A percentile compares a stretch with the other conserved stretches of the same genome.
Evolutionary conservation across 2,113 vertebrate species (phyloP).

Genomic region (Elanus axillaris): DNA sequence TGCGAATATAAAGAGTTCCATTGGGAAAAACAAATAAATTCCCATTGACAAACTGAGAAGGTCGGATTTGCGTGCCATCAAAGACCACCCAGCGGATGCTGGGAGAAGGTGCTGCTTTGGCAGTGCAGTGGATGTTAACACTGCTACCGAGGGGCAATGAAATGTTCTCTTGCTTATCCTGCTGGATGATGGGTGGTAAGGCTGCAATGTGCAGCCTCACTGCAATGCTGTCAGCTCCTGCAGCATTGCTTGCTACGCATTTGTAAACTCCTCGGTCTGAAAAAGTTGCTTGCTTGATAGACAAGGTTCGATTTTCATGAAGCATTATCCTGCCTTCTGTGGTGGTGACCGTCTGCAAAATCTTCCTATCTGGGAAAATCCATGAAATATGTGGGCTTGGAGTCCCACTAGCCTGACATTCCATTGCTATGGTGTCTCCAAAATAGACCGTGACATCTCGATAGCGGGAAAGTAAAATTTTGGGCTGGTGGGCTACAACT

Average conservation of each 20-base stretch:
- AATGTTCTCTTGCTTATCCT: constrained; percentile 76
- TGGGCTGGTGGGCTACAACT: constrained; percentile 77
- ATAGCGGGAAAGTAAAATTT: constrained; percentile 73
- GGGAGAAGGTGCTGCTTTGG: constrained; percentile 77
- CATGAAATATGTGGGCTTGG: constrained; percentile 83
- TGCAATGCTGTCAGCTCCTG: constrained; percentile 79
- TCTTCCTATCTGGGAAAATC: constrained; percentile 81
- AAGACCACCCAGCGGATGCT: constrained; percentile 80
- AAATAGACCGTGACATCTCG: constrained; percentile 78
- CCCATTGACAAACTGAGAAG: constrained; percentile 78
- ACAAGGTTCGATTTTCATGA: constrained; percentile 76
- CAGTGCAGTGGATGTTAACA: constrained; percentile 80
- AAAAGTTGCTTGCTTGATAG: constrained; percentile 73
- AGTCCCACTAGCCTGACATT: constrained; percentile 79
- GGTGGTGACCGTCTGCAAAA: constrained; percentile 46
- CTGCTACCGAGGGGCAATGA: constrained; percentile 73
- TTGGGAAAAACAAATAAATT: constrained; percentile 86
- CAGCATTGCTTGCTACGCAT: constrained; percentile 84
- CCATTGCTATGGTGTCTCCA: constrained; percentile 76
- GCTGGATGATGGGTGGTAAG: constrained; percentile 80
- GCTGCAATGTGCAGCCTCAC: constrained; percentile 80
- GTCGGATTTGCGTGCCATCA: constrained; percentile 75
- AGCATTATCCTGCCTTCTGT: constrained; percentile 69
- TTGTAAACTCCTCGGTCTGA: constrained; percentile 83
- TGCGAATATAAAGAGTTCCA: constrained; percentile 84